These are phyloP conservation scores for Megathymus violae DNA, from an alignment of 1,140 invertebrate species.

Conservation along the genomic window DNA sequence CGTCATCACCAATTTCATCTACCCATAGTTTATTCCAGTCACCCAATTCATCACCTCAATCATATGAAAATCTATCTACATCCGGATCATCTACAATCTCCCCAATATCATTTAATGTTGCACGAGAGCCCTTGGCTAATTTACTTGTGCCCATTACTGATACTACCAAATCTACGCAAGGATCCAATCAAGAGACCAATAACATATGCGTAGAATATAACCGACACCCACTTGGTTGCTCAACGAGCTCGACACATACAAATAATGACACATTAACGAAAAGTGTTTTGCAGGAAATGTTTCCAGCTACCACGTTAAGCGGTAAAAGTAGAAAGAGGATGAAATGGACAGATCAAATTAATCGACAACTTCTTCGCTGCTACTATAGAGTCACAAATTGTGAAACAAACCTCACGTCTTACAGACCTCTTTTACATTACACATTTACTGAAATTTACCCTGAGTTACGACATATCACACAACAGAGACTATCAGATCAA, in stretches of 20 bases:
- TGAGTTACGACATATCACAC: not conserved
- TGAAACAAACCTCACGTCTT: conserved; percentile 1
- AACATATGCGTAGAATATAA: not conserved
- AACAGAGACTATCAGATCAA: conserved; percentile 11
- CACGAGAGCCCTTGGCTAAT: not conserved
- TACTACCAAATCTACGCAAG: conserved; percentile 12
- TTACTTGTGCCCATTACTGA: conserved; percentile 4
- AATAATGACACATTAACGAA: not conserved
- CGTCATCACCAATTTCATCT: conserved; percentile 16
- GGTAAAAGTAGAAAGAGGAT: conserved; percentile 18
- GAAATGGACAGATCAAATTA: conserved; percentile 19
- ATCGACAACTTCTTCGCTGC: not conserved
- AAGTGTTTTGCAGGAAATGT: conserved; percentile 23
- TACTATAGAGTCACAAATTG: conserved; percentile 11
- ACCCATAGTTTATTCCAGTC: not conserved
- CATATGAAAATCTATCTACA: not conserved
- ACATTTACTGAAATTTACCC: conserved; percentile 1
- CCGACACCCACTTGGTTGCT: not conserved
- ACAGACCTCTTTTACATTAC: not conserved
- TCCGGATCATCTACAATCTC: not conserved
- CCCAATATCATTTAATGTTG: conserved; percentile 15
- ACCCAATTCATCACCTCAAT: not conserved
- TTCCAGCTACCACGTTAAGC: conserved; percentile 16
- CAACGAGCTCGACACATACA: not conserved
- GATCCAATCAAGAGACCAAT: conserved; percentile 1